These are phyloP conservation scores for Odontesthes bonariensis DNA, from an alignment of 2,113 vertebrate species.

Conservation along the genomic window DNA sequence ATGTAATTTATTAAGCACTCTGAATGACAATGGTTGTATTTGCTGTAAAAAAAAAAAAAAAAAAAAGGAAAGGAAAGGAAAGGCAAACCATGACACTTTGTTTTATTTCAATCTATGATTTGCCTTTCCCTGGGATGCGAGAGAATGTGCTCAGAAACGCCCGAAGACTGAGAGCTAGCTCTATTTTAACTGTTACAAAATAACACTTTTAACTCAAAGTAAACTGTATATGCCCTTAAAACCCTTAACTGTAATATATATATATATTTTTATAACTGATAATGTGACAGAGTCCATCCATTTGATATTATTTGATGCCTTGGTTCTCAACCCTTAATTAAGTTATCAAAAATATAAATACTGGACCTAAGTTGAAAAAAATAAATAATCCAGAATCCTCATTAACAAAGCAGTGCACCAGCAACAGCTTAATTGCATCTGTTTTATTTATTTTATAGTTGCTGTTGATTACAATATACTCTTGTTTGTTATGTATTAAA, in stretches of 20 bases:
- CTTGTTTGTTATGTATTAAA: conserved; percentile 27
- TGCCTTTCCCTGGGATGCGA: conserved; percentile 53
- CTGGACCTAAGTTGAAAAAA: conserved; percentile 25
- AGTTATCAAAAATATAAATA: conserved; percentile 38
- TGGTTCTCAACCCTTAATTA: conserved; percentile 54
- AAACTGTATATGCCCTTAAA: conserved; percentile 74
- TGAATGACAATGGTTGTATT: conserved; percentile 76
- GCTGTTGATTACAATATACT: conserved; percentile 9
- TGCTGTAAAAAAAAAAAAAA: conserved; percentile 68
- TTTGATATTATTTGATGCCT: conserved; percentile 73
- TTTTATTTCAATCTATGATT: conserved; percentile 51
- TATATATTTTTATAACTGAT: conserved; percentile 86
- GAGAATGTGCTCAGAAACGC: conserved; percentile 48
- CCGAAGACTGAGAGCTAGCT: conserved; percentile 52
- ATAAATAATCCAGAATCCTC: conserved; percentile 24
- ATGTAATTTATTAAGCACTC: conserved; percentile 77
- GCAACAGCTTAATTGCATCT: conserved; percentile 56
- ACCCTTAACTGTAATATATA: conserved; percentile 80
- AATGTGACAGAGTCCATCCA: conserved; percentile 72
- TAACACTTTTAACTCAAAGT: conserved; percentile 73
- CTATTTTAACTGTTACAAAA: conserved; percentile 68
- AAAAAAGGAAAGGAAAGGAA: conserved; percentile 32
- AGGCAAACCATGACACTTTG: conserved; percentile 61
- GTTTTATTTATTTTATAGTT: conserved; percentile 39
- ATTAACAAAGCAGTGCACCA: conserved; percentile 58